Base-by-base conservation (phyloP, 30 jellyfish, hydroid and myxozoan genomes). In the Morbakka virulenta region DNA sequence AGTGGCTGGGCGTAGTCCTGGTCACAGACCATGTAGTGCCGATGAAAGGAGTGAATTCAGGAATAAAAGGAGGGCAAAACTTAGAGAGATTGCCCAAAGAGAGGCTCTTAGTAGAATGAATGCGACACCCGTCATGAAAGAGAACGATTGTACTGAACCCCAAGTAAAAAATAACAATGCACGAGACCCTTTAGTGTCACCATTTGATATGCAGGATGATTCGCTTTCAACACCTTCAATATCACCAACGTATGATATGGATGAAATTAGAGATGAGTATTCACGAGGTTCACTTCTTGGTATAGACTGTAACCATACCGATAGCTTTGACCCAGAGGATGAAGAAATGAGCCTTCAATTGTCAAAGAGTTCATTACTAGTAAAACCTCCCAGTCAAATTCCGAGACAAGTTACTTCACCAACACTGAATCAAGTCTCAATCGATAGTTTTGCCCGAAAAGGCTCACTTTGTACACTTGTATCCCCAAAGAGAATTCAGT, bases 391-490 rank as follows among this genome's bases (percentile, higher is more conserved):
- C 6, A 33, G 12, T 9, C 25, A 14, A 24, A 57, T 77, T 28
- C 32, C 79, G 49, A 53, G 97, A 48, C 87, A 69, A 4, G 34
- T 89, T 13, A 69, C 97, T 11, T 89, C 97, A 20, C 97, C 97
- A 12, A 84, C 95, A 30, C 41, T 89, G n/a, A 75, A 82, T 31
- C 97, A 89, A 53, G 74, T 89, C 0, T 82, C 95, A 20, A 66
- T 75, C 21, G 87, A 72, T 9, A 13, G 74, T 4, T 33, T 61
- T 27, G 68, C 82, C 36, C 64, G 67, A 23, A 24, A 64, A n/a
- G 64, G 75, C 31, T 64, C 87, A 2, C 32, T 64, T 24, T 69
- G 84, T 0, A 87, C 51, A 3, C 32, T 74, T 50, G 72, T 81
- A 28, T 68, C 97, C 12, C 80, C 97, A 2, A 24, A 92, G n/a